A percentile compares a stretch with the other conserved stretches of the same genome.
Conservation (phyloP, 2,113 vertebrate species). For the Hyperoodon ampullatus region DNA sequence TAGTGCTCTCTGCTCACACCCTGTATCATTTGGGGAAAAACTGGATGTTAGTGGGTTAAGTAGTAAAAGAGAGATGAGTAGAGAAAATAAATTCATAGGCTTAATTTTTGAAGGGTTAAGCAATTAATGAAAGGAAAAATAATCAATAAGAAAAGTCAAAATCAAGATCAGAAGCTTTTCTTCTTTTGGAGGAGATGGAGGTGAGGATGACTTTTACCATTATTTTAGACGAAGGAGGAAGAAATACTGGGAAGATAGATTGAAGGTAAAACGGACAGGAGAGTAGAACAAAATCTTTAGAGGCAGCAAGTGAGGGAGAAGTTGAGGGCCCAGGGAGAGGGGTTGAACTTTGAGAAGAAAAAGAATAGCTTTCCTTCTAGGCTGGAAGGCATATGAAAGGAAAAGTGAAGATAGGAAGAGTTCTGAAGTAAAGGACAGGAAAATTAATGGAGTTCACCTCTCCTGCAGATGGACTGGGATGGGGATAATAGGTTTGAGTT, state of each 20-base stretch:
- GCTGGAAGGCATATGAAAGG: neutral
- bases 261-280: neutral
- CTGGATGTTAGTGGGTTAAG: neutral
- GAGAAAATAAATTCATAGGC: neutral
- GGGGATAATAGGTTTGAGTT: neutral
- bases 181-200: neutral
- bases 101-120: neutral
- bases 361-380: neutral
- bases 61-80: neutral
- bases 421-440: neutral
- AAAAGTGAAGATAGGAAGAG: neutral
- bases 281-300: neutral
- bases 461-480: neutral
- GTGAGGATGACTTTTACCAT: neutral
- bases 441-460: neutral
- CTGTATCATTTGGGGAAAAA: neutral
- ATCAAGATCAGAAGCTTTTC: neutral
- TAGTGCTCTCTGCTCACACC: neutral
- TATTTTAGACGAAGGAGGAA: conserved; percentile 1
- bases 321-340: neutral
- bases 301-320: neutral
- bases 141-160: neutral
- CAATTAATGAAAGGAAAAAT: neutral
- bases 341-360: neutral
- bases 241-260: neutral